Evolutionary conservation across 2,797 vertebrate species (phyloP).

Genomic region (Octomys mimax): DNA sequence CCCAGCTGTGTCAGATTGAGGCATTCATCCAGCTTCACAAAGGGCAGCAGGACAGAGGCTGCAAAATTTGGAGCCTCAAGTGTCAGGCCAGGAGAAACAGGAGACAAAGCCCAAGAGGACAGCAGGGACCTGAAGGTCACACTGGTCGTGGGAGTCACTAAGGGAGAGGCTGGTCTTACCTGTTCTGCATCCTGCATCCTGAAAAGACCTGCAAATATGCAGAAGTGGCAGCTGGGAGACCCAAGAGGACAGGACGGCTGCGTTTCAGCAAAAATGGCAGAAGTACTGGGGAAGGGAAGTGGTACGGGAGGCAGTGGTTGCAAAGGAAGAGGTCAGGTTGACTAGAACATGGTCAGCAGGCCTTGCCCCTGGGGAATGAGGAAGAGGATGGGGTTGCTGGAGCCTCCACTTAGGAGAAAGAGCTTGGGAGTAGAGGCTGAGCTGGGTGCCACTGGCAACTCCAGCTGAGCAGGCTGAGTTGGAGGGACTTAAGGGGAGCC

Average conservation of each 20-base stretch:
- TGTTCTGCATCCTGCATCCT: neutral
- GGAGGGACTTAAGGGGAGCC: neutral
- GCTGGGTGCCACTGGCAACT: neutral
- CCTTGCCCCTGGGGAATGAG: neutral
- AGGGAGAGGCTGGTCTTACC: neutral
- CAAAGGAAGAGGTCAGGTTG: neutral
- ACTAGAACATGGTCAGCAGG: neutral
- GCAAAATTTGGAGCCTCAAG: neutral
- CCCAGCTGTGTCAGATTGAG: neutral
- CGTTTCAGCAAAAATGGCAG: neutral
- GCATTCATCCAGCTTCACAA: neutral
- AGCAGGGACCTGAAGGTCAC: neutral
- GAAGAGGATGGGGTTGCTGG: neutral
- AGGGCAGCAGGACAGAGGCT: neutral
- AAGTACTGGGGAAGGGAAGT: neutral
- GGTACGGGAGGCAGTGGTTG: neutral
- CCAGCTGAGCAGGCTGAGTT: neutral
- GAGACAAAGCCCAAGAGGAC: neutral
- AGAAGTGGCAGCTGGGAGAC: neutral
- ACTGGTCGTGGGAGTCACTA: neutral
- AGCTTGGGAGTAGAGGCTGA: neutral
- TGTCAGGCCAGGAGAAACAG: neutral
- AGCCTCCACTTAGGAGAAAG: neutral
- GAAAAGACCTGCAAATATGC: neutral
- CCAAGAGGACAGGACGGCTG: neutral